Conservation (phyloP, 2,888 invertebrate species). For the Tetropium fuscum region DNA sequence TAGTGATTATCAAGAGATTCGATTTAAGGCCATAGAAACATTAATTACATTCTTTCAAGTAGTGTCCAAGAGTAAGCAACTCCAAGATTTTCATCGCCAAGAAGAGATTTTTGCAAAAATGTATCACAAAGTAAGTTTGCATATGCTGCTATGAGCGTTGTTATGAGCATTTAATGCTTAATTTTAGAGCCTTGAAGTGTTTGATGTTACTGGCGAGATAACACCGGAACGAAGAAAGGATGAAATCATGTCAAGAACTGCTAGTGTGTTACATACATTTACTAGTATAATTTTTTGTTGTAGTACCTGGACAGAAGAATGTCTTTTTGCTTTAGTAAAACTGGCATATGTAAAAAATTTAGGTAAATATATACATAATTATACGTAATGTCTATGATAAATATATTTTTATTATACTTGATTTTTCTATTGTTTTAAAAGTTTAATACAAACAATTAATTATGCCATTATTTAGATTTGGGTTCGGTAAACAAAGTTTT, state of each 20-base stretch:
- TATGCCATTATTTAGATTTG: conserved; percentile 36
- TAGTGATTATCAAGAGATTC: conserved; percentile 62
- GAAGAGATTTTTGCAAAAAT: conserved; percentile 59
- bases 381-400: not conserved
- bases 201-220: conserved; percentile 64
- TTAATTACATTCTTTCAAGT: conserved; percentile 58
- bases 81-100: conserved; percentile 47
- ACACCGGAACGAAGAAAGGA: conserved; percentile 67
- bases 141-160: conserved; percentile 7
- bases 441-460: not conserved
- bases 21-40: conserved; percentile 63
- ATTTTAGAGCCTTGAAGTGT: conserved; percentile 55
- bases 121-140: conserved; percentile 47
- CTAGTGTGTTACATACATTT: conserved; percentile 71
- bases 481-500: conserved; percentile 50
- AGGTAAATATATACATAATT: conserved; percentile 29
- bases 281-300: conserved; percentile 69
- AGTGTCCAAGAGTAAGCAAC: conserved; percentile 38
- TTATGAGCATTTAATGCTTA: conserved; percentile 7
- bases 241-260: conserved; percentile 71
- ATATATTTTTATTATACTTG: not conserved
- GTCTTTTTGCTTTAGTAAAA: conserved; percentile 69
- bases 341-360: conserved; percentile 67
- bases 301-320: conserved; percentile 67
- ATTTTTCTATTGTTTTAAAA: conserved; percentile 5